A percentile compares a stretch with the other conserved stretches of the same genome.
Conservation (phyloP, 2,888 invertebrate species). For the Acrobasis suavella region DNA sequence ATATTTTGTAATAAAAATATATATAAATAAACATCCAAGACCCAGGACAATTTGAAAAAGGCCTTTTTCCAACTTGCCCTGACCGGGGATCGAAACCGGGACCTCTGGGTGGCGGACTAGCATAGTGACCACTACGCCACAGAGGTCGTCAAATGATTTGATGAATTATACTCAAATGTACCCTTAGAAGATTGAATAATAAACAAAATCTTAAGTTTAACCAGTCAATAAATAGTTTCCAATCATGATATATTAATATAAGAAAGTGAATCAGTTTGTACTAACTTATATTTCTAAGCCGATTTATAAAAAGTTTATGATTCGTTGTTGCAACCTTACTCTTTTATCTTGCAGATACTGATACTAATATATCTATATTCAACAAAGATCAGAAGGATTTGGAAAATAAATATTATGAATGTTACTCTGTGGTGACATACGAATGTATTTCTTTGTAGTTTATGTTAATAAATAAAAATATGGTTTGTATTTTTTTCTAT, state of each 20-base stretch:
- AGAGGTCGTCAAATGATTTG: too few relatives aligned
- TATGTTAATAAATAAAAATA: background rate
- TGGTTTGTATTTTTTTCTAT: background rate
- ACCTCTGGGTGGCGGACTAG: too few relatives aligned
- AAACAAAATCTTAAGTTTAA: background rate
- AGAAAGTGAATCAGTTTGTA: background rate
- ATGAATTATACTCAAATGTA: too few relatives aligned
- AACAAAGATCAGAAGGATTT: conserved; percentile 16
- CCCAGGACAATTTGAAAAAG: too few relatives aligned
- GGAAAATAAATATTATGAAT: conserved; percentile 8
- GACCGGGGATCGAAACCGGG: too few relatives aligned
- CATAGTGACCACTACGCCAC: too few relatives aligned
- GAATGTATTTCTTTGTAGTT: conserved; percentile 16
- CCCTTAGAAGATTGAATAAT: too few relatives aligned
- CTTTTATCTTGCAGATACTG: conserved; percentile 15
- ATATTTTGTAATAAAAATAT: too few relatives aligned
- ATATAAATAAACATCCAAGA: too few relatives aligned
- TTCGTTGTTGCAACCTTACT: conserved; percentile 10
- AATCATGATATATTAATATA: conserved; percentile 8
- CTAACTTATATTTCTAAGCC: conserved; percentile 11
- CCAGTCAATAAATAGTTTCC: background rate
- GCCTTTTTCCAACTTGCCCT: too few relatives aligned
- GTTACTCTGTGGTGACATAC: conserved; percentile 6
- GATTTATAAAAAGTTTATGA: conserved; percentile 12
- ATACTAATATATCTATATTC: conserved; percentile 15